These are phyloP conservation scores for Huso huso DNA, from an alignment of 2,797 vertebrate genomes.

Conservation along the genomic window DNA sequence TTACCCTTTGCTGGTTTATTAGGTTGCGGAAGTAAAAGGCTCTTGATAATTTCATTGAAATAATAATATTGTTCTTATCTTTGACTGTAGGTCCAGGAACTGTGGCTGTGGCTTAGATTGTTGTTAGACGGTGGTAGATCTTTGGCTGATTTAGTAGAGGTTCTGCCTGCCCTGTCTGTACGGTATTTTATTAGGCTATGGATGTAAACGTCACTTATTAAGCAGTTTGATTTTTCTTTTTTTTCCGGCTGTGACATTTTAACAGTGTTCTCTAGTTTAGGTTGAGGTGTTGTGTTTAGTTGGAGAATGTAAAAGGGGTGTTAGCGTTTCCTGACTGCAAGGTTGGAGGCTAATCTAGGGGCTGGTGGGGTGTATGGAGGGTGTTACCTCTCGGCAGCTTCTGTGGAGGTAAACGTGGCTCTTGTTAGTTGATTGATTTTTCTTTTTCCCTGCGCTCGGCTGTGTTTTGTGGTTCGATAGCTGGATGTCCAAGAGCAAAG, in stretches of 20 bases:
- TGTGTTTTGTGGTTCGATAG: slow-evolving; percentile 83
- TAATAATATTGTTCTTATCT: no score
- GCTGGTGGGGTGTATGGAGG: background rate
- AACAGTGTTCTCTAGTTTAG: background rate
- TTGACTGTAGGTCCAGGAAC: no score
- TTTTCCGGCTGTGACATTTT: background rate
- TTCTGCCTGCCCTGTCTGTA: background rate
- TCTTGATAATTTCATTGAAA: no score
- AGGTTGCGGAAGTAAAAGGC: no score
- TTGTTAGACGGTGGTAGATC: no score
- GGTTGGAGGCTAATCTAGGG: no score
- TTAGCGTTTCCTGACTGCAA: no score
- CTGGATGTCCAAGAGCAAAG: slow-evolving; percentile 81
- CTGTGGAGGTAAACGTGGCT: slow-evolving; percentile 45
- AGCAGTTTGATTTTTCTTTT: background rate
- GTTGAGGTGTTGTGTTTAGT: background rate
- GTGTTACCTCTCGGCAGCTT: background rate
- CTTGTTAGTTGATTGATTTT: slow-evolving; percentile 82
- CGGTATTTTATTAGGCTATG: background rate
- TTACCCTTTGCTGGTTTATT: no score
- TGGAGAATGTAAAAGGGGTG: no score
- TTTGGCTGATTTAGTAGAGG: no score
- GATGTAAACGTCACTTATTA: background rate
- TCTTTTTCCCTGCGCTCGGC: slow-evolving; percentile 66
- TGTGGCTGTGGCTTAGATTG: no score